Base-by-base conservation (phyloP, 2,888 invertebrate species). In the Busseola fusca region DNA sequence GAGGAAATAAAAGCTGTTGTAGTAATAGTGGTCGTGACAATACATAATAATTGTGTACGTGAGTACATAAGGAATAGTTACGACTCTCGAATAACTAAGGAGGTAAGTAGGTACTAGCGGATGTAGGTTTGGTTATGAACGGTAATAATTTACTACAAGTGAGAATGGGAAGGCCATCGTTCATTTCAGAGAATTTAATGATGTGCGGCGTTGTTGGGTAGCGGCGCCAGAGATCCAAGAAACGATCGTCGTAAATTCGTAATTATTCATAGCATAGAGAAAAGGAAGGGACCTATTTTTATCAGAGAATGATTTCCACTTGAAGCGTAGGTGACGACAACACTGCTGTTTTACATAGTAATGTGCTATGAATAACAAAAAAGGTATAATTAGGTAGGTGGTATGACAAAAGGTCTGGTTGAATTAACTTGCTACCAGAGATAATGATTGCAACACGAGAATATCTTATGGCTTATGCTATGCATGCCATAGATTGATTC, bases 1-100 rank as follows among this genome's bases (percentile, higher is more conserved):
- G 80, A 87, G 88, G 86, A 87, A 83, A 87, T 84, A 83, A 84
- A 81, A 81, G 78, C 72, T 80, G 69, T 75, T 65, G 76, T 80
- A 73, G 76, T 81, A 78, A 72, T 74, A 69, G 71, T 78, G 72
- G 40, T 57, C 65, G 57, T 78, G 72, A 74, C 78, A 70, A 68
- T 73, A 78, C 69, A 75, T 70, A 69, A 74, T 68, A 65, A 75
- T 78, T 65, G 64, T 48, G 57, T 67, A 67, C 37, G 57, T 54
- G 63, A 62, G 50, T 74, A 67, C 60, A 37, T 60, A 66, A 18
- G 21, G 45, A 52, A 52, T 69, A 70, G 60, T 62, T 66, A 68
- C 56, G 58, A 60, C 48, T 73, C 21, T 68, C 60, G 57, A 80
- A 76, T 80, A 68, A 73, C 67, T 73, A 73, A 64, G n/a, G n/a